phyloP scores from a whole-genome alignment of 1,140 invertebrate species.

The Drosophila ogumai region DNA sequence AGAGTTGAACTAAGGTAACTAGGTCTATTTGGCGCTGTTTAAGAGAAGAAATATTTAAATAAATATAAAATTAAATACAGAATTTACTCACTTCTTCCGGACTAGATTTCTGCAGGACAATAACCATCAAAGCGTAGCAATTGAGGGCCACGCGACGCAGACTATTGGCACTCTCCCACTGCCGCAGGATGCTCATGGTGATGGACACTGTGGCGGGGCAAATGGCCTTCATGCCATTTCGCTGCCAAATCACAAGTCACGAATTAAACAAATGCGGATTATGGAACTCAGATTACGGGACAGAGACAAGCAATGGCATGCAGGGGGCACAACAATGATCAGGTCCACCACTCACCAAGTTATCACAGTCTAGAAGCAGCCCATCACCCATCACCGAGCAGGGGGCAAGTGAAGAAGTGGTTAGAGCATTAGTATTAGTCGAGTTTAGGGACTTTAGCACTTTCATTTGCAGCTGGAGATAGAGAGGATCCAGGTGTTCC shows the following conservation, averaged over 20 bases:
- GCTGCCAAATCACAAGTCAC: slow-evolving; percentile 73
- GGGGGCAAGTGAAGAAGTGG: slow-evolving; percentile 70
- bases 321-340: slow-evolving; percentile 61
- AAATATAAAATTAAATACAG: background rate
- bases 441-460: slow-evolving; percentile 79
- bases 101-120: slow-evolving; percentile 86
- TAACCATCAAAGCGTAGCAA: slow-evolving; percentile 87
- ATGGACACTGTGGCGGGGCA: slow-evolving; percentile 88
- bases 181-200: slow-evolving; percentile 86
- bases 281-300: background rate
- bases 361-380: slow-evolving; percentile 82
- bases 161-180: slow-evolving; percentile 76
- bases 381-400: slow-evolving; percentile 72
- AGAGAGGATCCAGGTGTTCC: slow-evolving; percentile 17
- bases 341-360: slow-evolving; percentile 80
- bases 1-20: slow-evolving; percentile 86
- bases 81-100: slow-evolving; percentile 86
- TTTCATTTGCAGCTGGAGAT: slow-evolving; percentile 46
- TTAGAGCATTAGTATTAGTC: slow-evolving; percentile 79
- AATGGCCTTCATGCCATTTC: slow-evolving; percentile 87
- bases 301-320: slow-evolving; percentile 39
- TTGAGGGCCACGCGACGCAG: slow-evolving; percentile 86
- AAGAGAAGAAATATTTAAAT: background rate
- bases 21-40: slow-evolving; percentile 87
- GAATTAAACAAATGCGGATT: slow-evolving; percentile 5